phyloP scores from a whole-genome alignment of 2,797 vertebrate species.

The Phrynocephalus vlangalii region DNA sequence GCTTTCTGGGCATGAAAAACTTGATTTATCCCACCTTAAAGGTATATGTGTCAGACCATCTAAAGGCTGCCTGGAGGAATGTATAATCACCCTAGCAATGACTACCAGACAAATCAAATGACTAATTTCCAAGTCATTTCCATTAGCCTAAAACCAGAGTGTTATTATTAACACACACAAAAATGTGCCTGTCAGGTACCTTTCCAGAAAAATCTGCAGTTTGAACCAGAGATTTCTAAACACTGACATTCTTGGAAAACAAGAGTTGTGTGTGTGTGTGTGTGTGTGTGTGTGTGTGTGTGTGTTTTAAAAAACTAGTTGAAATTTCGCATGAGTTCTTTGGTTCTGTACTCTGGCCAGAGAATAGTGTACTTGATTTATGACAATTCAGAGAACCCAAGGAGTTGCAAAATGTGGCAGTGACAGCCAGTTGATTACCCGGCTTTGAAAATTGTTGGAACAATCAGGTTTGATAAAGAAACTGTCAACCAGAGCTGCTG shows the following conservation, averaged over 20 bases:
- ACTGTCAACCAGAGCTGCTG: background rate
- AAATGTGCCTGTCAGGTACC: slow-evolving; percentile 22
- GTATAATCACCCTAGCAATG: background rate
- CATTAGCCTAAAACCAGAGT: slow-evolving; percentile 28
- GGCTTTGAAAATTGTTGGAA: background rate
- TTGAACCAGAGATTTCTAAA: background rate
- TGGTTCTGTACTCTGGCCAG: background rate
- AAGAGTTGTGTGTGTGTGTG: no score
- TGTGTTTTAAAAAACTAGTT: no score
- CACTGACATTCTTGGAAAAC: background rate
- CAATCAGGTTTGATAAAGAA: background rate
- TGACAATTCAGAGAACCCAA: background rate
- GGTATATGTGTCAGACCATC: background rate
- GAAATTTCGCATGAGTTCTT: background rate
- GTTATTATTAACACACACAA: slow-evolving; percentile 9
- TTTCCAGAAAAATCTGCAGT: slow-evolving; percentile 18
- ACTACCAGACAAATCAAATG: slow-evolving; percentile 36
- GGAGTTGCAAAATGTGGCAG: background rate
- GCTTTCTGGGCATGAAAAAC: slow-evolving; percentile 20
- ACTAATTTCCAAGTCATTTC: background rate
- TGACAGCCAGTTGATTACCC: background rate
- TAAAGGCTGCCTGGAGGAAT: slow-evolving; percentile 21
- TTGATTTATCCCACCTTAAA: slow-evolving; percentile 11
- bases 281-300: no score
- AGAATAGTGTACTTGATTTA: background rate